These are phyloP conservation scores for Agapornis canus DNA, from an alignment of 2,797 vertebrate genomes.

Conservation along the genomic window DNA sequence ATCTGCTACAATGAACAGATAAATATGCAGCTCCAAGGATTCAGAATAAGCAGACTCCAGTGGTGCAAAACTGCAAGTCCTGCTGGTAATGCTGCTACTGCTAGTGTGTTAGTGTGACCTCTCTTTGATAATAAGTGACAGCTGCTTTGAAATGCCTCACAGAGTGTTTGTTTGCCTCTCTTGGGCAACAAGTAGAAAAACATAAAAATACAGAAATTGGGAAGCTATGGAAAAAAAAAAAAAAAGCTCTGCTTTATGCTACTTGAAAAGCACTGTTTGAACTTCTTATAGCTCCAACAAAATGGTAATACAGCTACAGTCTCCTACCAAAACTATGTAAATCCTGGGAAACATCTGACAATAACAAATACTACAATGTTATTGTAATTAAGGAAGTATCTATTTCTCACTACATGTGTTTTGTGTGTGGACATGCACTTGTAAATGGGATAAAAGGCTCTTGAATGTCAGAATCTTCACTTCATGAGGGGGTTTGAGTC, in stretches of 20 bases:
- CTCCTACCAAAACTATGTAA: neutral
- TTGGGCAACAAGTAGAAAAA: neutral
- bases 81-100: neutral
- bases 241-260: neutral
- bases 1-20: neutral
- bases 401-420: neutral
- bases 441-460: neutral
- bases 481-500: neutral
- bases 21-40: neutral
- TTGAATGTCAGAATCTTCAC: neutral
- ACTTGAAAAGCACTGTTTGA: neutral
- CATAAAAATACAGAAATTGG: neutral
- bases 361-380: neutral
- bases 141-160: neutral
- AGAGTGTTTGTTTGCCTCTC: neutral
- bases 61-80: neutral
- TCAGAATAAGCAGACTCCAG: neutral
- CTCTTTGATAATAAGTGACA: slow-evolving; percentile 6
- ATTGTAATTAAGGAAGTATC: neutral
- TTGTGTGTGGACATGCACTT: neutral
- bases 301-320: neutral
- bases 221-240: neutral
- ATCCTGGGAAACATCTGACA: neutral
- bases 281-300: neutral
- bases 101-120: neutral